A percentile compares a stretch with the other conserved stretches of the same genome.
Conservation (phyloP, 2,888 invertebrate species). For the Drosophila sordidula region DNA sequence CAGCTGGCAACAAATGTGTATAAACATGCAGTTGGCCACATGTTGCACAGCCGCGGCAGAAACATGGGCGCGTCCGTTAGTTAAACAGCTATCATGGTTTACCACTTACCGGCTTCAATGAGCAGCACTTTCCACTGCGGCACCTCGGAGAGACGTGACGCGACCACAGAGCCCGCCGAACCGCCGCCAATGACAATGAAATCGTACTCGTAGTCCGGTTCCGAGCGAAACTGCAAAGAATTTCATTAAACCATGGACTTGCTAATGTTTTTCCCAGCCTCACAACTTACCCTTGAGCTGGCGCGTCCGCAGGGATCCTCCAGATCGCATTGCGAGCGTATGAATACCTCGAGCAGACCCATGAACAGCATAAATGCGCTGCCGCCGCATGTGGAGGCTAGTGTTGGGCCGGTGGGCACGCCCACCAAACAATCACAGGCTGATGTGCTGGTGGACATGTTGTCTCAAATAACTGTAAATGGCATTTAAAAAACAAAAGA, state of each 20-base stretch:
- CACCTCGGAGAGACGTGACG: slow-evolving; percentile 84
- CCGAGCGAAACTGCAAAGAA: slow-evolving; percentile 83
- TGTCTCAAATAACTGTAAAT: slow-evolving; percentile 29
- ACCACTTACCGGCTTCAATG: slow-evolving; percentile 85
- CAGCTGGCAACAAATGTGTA: slow-evolving; percentile 23
- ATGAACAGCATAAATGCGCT: slow-evolving; percentile 95
- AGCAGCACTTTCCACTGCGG: slow-evolving; percentile 85
- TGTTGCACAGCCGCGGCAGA: slow-evolving; percentile 30
- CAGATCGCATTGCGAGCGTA: slow-evolving; percentile 93
- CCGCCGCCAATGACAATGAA: slow-evolving; percentile 85
- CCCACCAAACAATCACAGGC: slow-evolving; percentile 93
- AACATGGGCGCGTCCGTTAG: slow-evolving; percentile 13
- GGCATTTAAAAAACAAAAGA: slow-evolving; percentile 37
- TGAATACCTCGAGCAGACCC: slow-evolving; percentile 94
- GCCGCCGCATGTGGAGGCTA: slow-evolving; percentile 94
- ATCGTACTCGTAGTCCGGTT: slow-evolving; percentile 85
- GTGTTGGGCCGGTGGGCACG: slow-evolving; percentile 91
- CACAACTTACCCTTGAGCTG: slow-evolving; percentile 85
- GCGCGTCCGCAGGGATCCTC: slow-evolving; percentile 94
- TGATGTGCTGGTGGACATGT: slow-evolving; percentile 77
- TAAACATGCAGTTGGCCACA: slow-evolving; percentile 40
- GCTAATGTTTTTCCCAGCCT: not conserved
- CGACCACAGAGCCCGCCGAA: slow-evolving; percentile 84
- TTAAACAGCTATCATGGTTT: slow-evolving; percentile 24
- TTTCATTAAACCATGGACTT: not conserved